These are phyloP conservation scores for Oryzias dopingdopingensis DNA, from an alignment of 2,797 vertebrate species.

Conservation along the genomic window DNA sequence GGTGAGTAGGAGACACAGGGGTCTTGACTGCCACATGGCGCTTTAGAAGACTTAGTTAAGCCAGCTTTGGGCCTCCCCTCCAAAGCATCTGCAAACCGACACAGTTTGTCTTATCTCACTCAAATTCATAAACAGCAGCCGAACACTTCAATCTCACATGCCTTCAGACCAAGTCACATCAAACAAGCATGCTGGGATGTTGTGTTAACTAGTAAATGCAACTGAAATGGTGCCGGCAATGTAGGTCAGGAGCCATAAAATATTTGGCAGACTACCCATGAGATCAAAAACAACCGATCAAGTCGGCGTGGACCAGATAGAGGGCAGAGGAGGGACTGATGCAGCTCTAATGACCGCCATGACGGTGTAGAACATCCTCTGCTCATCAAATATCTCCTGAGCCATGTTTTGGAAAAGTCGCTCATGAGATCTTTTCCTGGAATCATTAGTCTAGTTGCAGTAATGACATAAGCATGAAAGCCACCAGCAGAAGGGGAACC, in stretches of 20 bases:
- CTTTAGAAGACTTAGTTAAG: conserved; percentile 66
- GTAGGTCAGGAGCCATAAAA: conserved; percentile 40
- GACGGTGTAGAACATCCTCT: conserved; percentile 48
- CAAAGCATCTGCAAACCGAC: conserved; percentile 54
- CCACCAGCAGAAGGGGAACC: conserved; percentile 32
- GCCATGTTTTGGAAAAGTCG: conserved; percentile 47
- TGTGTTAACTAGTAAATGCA: conserved; percentile 42
- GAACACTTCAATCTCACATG: conserved; percentile 17
- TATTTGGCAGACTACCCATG: conserved; percentile 33
- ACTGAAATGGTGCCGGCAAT: conserved; percentile 50
- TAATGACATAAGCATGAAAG: conserved; percentile 47
- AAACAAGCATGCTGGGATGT: conserved; percentile 33
- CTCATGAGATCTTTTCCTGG: conserved; percentile 56
- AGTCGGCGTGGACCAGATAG: conserved; percentile 35
- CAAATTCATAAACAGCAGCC: conserved; percentile 35
- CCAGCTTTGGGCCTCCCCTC: conserved; percentile 54
- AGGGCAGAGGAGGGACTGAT: conserved; percentile 33
- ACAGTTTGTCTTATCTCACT: conserved; percentile 34
- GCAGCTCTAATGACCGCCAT: conserved; percentile 50
- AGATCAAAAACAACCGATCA: conserved; percentile 57
- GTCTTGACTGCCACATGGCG: conserved; percentile 67
- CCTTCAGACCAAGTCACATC: conserved; percentile 28
- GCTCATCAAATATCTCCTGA: conserved; percentile 47
- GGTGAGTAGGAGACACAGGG: conserved; percentile 59
- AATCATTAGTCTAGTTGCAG: conserved; percentile 60